phyloP scores from a whole-genome alignment of 2,113 vertebrate genomes.

The Ciconia maguari region DNA sequence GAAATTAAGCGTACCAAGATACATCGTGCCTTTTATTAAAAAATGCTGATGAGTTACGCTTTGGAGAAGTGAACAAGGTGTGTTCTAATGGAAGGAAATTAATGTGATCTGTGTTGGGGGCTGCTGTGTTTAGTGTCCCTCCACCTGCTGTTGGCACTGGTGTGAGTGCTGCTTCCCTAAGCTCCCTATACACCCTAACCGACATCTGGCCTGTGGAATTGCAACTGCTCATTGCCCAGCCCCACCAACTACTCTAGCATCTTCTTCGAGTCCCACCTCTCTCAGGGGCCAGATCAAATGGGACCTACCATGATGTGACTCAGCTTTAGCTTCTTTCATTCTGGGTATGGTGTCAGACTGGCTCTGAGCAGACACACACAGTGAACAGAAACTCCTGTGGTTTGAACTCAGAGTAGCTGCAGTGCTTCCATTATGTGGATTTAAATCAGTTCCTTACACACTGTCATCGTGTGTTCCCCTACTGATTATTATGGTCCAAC shows the following conservation, averaged over 20 bases:
- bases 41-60: not conserved
- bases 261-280: not conserved
- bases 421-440: not conserved
- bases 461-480: not conserved
- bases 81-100: not conserved
- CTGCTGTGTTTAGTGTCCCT: not conserved
- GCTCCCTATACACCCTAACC: accelerated
- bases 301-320: not conserved
- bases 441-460: not conserved
- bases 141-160: not conserved
- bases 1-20: not conserved
- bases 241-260: not conserved
- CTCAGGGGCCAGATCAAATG: not conserved
- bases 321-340: not conserved
- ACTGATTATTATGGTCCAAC: not conserved
- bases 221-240: not conserved
- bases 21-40: not conserved
- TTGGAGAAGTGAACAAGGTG: not conserved
- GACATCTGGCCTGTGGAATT: not conserved
- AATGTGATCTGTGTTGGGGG: not conserved
- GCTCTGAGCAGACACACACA: not conserved
- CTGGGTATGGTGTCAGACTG: not conserved
- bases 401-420: not conserved
- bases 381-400: not conserved
- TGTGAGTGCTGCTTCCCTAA: not conserved